Conservation (phyloP, 1,140 invertebrate species). For the Drosophila subobscura region DNA sequence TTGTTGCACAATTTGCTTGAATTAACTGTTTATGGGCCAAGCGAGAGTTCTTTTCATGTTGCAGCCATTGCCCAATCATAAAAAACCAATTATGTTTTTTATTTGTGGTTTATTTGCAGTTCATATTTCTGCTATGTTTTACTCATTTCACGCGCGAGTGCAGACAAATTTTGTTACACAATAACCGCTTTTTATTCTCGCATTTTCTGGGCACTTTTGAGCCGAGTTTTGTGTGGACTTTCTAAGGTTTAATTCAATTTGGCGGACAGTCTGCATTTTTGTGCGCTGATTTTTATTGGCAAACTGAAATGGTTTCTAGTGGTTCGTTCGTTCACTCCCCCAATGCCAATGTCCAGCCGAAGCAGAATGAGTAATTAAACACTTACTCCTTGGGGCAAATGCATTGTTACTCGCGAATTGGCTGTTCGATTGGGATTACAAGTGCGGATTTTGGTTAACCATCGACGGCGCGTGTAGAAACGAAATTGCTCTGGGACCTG, state of each 20-base stretch:
- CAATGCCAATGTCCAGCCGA: conserved; percentile 10
- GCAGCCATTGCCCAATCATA: conserved; percentile 29
- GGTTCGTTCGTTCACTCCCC: conserved; percentile 15
- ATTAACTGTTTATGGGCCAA: conserved; percentile 49
- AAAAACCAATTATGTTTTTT: conserved; percentile 46
- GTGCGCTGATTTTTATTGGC: conserved; percentile 9
- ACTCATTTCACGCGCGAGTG: conserved; percentile 67
- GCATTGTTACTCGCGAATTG: conserved; percentile 52
- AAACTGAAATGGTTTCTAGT: conserved; percentile 13
- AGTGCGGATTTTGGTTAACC: conserved; percentile 49
- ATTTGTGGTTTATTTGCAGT: conserved; percentile 37
- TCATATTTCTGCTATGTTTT: conserved; percentile 11
- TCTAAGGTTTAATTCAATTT: conserved; percentile 56
- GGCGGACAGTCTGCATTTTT: conserved; percentile 35
- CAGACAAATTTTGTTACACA: conserved; percentile 56
- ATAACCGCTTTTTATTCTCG: conserved; percentile 50
- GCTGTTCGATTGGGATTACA: conserved; percentile 20
- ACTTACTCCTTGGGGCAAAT: conserved; percentile 77
- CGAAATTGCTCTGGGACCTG: conserved; percentile 65
- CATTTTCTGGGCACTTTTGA: conserved; percentile 41
- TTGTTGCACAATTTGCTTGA: conserved; percentile 40
- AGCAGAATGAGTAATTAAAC: conserved; percentile 49
- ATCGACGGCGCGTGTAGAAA: conserved; percentile 65
- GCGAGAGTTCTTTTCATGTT: conserved; percentile 47
- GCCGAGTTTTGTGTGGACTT: conserved; percentile 38